A percentile compares a stretch with the other conserved stretches of the same genome.
phyloP scores from a whole-genome alignment of 2,113 vertebrate genomes.

The Xiphias gladius region DNA sequence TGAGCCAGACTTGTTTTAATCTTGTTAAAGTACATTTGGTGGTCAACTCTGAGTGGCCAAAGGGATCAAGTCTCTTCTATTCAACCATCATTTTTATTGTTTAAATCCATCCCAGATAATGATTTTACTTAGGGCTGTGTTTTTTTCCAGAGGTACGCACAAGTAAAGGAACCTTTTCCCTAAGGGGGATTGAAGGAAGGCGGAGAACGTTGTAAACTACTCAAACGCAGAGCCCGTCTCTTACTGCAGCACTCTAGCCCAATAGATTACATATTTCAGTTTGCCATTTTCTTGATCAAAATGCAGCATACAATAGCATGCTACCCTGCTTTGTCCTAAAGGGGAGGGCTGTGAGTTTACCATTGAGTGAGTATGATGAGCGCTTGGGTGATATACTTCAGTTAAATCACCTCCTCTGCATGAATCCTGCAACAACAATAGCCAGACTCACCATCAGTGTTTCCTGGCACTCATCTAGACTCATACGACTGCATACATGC shows the following conservation, averaged over 20 bases:
- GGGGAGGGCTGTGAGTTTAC: slow-evolving; percentile 20
- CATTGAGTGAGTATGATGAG: slow-evolving; percentile 27
- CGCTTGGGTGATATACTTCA: slow-evolving; percentile 16
- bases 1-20: slow-evolving; percentile 5
- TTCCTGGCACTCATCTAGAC: slow-evolving; percentile 38
- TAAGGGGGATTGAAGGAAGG: not conserved
- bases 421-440: slow-evolving; percentile 38
- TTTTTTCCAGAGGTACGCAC: slow-evolving; percentile 21
- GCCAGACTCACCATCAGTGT: slow-evolving; percentile 20
- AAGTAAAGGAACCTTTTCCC: slow-evolving; percentile 23
- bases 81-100: slow-evolving; percentile 18
- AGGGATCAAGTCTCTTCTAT: slow-evolving; percentile 15
- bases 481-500: slow-evolving; percentile 17
- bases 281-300: not conserved
- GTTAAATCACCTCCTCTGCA: slow-evolving; percentile 29
- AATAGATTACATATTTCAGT: slow-evolving; percentile 16
- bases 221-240: slow-evolving; percentile 14
- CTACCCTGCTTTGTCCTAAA: slow-evolving; percentile 33
- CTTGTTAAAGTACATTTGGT: slow-evolving; percentile 15
- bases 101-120: slow-evolving; percentile 27
- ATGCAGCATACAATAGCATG: not conserved
- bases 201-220: not conserved
- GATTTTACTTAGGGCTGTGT: slow-evolving; percentile 18
- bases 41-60: slow-evolving; percentile 14
- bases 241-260: slow-evolving; percentile 14